Percentiles rank a stretch among this genome's conserved stretches.
Evolutionary conservation across 2,888 invertebrate species (phyloP).

Genomic region (Eilema depressum): DNA sequence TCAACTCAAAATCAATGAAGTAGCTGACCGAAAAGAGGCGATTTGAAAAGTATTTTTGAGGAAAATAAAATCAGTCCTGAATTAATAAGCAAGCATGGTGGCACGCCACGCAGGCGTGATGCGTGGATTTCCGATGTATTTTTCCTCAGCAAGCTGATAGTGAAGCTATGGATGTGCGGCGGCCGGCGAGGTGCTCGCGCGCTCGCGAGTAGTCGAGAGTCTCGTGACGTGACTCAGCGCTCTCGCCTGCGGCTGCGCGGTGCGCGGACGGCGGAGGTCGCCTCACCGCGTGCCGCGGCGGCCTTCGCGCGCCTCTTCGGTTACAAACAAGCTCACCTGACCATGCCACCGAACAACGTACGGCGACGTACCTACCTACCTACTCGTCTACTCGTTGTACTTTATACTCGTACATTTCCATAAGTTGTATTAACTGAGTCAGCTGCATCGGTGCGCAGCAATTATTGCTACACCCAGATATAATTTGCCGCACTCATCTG

Average conservation of each 20-base stretch:
- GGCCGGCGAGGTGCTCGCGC: background rate
- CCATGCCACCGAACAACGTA: background rate
- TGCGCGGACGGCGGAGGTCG: no score
- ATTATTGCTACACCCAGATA: background rate
- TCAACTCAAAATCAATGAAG: no score
- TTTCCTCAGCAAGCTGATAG: no score
- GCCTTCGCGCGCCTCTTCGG: background rate
- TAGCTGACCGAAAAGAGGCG: no score
- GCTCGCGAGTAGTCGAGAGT: no score
- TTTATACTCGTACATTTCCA: background rate
- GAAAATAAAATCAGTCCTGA: no score
- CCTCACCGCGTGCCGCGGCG: background rate
- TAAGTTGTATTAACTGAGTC: background rate
- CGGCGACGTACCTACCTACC: no score
- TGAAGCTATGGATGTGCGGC: no score
- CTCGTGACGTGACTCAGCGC: constrained; percentile 11
- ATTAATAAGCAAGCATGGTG: background rate
- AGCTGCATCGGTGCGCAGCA: background rate
- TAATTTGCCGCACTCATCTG: background rate
- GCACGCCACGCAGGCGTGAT: background rate
- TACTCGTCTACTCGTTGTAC: no score
- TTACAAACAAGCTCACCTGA: background rate
- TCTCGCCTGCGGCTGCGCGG: background rate
- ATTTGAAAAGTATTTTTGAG: no score
- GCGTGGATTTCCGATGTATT: background rate